Evolutionary conservation across 2,888 invertebrate genomes (phyloP).

Genomic region (Bimastos eiseni): DNA sequence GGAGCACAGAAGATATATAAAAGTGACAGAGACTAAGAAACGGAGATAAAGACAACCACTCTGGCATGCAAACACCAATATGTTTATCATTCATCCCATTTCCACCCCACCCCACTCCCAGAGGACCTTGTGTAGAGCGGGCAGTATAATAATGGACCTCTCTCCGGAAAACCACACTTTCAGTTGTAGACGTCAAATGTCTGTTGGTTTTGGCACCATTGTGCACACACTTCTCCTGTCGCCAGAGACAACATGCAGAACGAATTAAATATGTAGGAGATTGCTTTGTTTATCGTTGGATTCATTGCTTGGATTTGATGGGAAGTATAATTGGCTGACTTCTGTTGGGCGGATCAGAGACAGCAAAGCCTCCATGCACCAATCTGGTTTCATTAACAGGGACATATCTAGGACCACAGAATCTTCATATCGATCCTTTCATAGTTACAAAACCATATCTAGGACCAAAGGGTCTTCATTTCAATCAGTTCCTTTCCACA

Average conservation of each 20-base stretch:
- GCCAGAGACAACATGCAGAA: not conserved
- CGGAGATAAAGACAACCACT: not conserved
- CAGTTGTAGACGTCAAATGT: not conserved
- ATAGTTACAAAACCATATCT: too few relatives aligned
- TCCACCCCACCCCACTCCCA: too few relatives aligned
- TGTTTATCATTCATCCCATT: not conserved
- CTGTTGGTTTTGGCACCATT: not conserved
- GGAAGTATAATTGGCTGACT: not conserved
- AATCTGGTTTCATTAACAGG: not conserved
- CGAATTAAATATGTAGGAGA: not conserved
- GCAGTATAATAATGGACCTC: too few relatives aligned
- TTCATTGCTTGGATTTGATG: not conserved
- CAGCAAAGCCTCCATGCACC: not conserved
- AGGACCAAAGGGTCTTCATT: too few relatives aligned
- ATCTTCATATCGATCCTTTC: too few relatives aligned
- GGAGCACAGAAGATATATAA: too few relatives aligned
- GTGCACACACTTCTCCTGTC: not conserved
- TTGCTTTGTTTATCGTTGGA: not conserved
- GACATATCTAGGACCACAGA: too few relatives aligned
- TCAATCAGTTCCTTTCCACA: too few relatives aligned
- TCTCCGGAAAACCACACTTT: not conserved
- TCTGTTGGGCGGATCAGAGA: not conserved
- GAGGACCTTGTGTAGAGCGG: too few relatives aligned
- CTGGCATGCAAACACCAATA: not conserved
- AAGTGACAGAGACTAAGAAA: too few relatives aligned